phyloP scores from a whole-genome alignment of 2,797 vertebrate species.

The Rhyacichthys aspro region DNA sequence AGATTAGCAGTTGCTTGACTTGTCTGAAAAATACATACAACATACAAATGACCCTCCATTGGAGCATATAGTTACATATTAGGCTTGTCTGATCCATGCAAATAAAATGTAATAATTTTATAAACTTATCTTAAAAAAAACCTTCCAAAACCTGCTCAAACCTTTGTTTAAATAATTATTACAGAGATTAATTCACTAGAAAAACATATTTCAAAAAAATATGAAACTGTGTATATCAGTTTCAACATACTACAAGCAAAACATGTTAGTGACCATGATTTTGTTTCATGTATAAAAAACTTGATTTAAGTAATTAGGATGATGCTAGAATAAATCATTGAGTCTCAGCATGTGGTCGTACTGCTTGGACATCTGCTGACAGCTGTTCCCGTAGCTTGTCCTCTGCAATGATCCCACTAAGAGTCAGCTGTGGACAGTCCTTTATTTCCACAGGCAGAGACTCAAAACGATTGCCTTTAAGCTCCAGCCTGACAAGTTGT shows the following conservation, averaged over 20 bases:
- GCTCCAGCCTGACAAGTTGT: conserved; percentile 82
- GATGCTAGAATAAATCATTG: not conserved
- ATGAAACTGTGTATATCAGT: not conserved
- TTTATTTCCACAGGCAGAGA: conserved; percentile 82
- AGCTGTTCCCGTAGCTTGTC: conserved; percentile 81
- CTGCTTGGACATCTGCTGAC: conserved; percentile 73
- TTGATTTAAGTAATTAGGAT: not conserved
- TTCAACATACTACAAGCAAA: too few relatives aligned
- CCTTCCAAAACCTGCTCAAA: too few relatives aligned
- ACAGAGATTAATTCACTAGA: not conserved
- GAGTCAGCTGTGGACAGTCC: conserved; percentile 78
- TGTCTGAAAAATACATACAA: not conserved
- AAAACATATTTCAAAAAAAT: not conserved
- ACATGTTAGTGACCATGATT: too few relatives aligned
- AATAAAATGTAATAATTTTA: too few relatives aligned
- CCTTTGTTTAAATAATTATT: too few relatives aligned
- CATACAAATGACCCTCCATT: not conserved
- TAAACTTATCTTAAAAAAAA: too few relatives aligned
- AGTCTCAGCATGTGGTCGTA: not conserved
- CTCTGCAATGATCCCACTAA: conserved; percentile 80
- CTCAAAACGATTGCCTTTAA: conserved; percentile 87
- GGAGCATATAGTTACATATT: too few relatives aligned
- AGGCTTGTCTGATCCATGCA: too few relatives aligned
- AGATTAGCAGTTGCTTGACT: not conserved
- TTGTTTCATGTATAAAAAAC: not conserved